Percentiles rank a stretch among this genome's conserved stretches.
These are phyloP conservation scores for Xenops minutus DNA, from an alignment of 2,797 vertebrate species.

Conservation along the genomic window DNA sequence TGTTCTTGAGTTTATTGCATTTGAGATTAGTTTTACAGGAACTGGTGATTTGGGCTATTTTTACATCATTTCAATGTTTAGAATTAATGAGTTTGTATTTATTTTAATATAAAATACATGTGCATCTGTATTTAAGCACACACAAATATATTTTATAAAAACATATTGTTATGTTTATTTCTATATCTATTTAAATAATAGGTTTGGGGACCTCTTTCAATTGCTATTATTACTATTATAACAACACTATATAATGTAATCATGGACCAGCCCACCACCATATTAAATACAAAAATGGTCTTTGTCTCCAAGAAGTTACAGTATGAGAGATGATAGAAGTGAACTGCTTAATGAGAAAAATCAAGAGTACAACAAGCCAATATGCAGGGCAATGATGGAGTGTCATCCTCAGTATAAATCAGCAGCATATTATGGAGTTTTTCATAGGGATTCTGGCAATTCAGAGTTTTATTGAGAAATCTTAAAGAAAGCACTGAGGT, in stretches of 20 bases:
- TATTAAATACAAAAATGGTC: background rate
- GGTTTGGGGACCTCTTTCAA: background rate
- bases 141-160: background rate
- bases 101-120: background rate
- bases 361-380: background rate
- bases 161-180: background rate
- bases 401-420: background rate
- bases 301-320: background rate
- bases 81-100: background rate
- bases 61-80: background rate
- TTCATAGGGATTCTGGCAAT: background rate
- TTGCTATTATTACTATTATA: background rate
- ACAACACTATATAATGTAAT: background rate
- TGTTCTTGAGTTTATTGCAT: background rate
- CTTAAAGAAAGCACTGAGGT: background rate
- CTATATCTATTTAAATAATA: background rate
- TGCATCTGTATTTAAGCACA: background rate
- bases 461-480: background rate
- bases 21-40: background rate
- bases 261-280: background rate
- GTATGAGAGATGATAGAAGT: background rate
- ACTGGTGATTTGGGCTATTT: background rate
- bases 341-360: background rate
- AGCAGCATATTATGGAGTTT: background rate
- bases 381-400: background rate